Evolutionary conservation across 2,113 vertebrate genomes (phyloP), one percentile per base, ranked within the genome.

Genomic region (Uropsilus gracilis): DNA sequence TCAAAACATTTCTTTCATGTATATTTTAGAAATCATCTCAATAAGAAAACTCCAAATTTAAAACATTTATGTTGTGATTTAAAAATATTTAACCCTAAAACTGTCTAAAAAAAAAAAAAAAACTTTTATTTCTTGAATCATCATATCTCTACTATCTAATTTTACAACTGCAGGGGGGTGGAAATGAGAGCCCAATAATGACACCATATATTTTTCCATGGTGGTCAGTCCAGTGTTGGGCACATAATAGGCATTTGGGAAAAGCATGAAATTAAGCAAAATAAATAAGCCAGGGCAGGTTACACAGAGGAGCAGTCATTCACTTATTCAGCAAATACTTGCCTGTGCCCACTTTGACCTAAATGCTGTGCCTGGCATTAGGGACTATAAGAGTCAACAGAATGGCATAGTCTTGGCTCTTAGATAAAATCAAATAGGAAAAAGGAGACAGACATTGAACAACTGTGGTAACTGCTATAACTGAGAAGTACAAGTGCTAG

Each of bases 1-100:
- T 53, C 37, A 84, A 83, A 93, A 71, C 16, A 94, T 32, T 81
- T 81, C 34, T 83, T 68, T 94, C 68, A 50, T 4, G 64, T 11
- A 61, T 44, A 53, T 81, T 87, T 95, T 73, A 87, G 46, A 77
- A 93, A 75, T 78, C 69, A 46, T 57, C 57, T 83, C 14, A 91
- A 50, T 69, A 48, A 94, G 17, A 55, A 59, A 71, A 90, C 46
- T 63, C 30, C 30, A 89, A 55, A 73, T 73, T 68, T 85, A 69
- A 75, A 90, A 73, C 24, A 80, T 63, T 20, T 68, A 64, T 63
- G 53, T 59, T 16, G 42, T 48, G 50, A 81, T 84, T 78, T 68
- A 8, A 4, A 28, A 84, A 82, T 72, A 55, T 46, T n/a, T 68
- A 59, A 77, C 12, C 3, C n/a, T 26, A 32, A 88, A 91, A 84